A percentile compares a stretch with the other conserved stretches of the same genome.
These are phyloP conservation scores for Clivina fossor DNA, from an alignment of 2,888 invertebrate genomes.

Conservation along the genomic window DNA sequence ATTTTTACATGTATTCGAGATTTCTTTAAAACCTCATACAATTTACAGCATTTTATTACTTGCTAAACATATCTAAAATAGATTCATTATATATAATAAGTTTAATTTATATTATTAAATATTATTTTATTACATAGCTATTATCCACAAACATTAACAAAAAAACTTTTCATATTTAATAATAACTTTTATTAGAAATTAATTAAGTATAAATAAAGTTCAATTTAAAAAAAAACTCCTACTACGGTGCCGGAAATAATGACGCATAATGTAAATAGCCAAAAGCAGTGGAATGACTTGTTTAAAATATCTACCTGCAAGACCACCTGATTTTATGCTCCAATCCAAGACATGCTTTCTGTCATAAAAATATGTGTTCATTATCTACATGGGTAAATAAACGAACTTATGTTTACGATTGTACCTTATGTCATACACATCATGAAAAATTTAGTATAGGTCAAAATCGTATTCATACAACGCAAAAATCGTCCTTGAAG, in stretches of 20 bases:
- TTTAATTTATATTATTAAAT: no score
- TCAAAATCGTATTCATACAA: slow-evolving; percentile 19
- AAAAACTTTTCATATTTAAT: slow-evolving; percentile 4
- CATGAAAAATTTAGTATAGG: slow-evolving; percentile 18
- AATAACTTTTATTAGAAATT: slow-evolving; percentile 4
- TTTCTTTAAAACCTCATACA: no score
- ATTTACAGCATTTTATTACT: no score
- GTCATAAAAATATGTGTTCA: slow-evolving; percentile 4
- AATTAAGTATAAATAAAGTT: slow-evolving; percentile 1
- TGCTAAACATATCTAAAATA: no score
- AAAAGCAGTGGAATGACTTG: slow-evolving; percentile 24
- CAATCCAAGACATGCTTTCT: slow-evolving; percentile 20
- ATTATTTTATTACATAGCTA: no score
- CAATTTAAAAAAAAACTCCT: not conserved
- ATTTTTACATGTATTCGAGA: no score
- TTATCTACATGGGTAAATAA: slow-evolving; percentile 11
- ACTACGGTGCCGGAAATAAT: slow-evolving; percentile 2
- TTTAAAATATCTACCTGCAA: slow-evolving; percentile 22
- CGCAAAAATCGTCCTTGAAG: slow-evolving; percentile 24
- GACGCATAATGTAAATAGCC: slow-evolving; percentile 18
- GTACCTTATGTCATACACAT: slow-evolving; percentile 14
- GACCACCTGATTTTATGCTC: slow-evolving; percentile 28
- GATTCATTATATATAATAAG: no score
- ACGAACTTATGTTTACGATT: slow-evolving; percentile 14
- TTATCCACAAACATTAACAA: slow-evolving; percentile 1